Percentiles rank a stretch among this genome's conserved stretches.
phyloP scores from a whole-genome alignment of 2,888 invertebrate species.

The Pandemis cinnamomeana region DNA sequence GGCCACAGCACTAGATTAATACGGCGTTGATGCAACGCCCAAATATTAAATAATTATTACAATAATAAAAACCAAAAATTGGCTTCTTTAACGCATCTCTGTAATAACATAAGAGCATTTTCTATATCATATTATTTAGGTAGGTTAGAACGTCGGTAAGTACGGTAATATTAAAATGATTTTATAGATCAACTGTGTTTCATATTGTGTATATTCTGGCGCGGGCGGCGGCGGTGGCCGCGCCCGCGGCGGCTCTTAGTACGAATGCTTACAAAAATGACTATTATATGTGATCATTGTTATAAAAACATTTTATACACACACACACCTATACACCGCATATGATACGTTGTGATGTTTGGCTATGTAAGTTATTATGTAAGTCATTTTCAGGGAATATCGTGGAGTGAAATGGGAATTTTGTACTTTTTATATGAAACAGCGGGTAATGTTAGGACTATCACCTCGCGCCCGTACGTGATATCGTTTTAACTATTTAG shows the following conservation, averaged over 20 bases:
- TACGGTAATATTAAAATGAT: conserved; percentile 50
- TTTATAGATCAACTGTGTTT: conserved; percentile 49
- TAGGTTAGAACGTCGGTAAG: conserved; percentile 60
- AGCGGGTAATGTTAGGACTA: conserved; percentile 13
- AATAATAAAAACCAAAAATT: conserved; percentile 80
- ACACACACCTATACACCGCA: conserved; percentile 56
- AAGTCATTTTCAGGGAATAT: conserved; percentile 72
- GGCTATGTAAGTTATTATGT: conserved; percentile 74
- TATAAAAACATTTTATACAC: conserved; percentile 53
- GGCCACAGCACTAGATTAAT: conserved; percentile 53
- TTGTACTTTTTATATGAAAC: conserved; percentile 58
- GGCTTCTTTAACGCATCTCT: conserved; percentile 77
- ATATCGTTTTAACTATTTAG: conserved; percentile 24
- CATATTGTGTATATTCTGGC: conserved; percentile 36
- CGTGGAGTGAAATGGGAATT: conserved; percentile 54
- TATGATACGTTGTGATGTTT: conserved; percentile 72
- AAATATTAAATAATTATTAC: conserved; percentile 56
- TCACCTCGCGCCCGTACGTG: background rate
- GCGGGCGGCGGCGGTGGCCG: background rate
- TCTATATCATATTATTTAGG: conserved; percentile 75
- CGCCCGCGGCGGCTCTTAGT: conserved; percentile 13
- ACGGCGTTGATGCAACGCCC: conserved; percentile 61
- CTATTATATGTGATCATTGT: conserved; percentile 39
- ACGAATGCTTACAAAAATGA: conserved; percentile 42
- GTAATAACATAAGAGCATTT: conserved; percentile 71